phyloP scores from a whole-genome alignment of 1,140 invertebrate species.

The Cheumatopsyche charites region DNA sequence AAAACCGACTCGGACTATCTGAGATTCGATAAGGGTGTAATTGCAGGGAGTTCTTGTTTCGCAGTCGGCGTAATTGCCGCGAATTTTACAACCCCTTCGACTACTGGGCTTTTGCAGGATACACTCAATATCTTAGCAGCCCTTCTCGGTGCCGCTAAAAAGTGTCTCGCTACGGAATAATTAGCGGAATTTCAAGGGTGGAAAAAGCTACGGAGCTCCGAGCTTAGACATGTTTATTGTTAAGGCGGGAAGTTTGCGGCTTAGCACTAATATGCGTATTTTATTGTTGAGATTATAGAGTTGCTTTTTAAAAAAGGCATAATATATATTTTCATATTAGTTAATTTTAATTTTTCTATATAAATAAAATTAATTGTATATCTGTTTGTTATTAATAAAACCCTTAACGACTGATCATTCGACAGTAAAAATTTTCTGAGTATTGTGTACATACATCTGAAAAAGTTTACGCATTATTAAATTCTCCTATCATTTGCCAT shows the following conservation, averaged over 20 bases:
- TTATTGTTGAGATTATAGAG: background rate
- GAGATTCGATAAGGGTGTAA: constrained; percentile 26
- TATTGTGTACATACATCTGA: too few relatives aligned
- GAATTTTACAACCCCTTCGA: constrained; percentile 38
- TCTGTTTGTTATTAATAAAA: too few relatives aligned
- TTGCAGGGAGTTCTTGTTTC: background rate
- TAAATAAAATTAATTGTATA: too few relatives aligned
- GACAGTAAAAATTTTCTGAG: too few relatives aligned
- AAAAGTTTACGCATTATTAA: too few relatives aligned
- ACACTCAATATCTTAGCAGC: constrained; percentile 46
- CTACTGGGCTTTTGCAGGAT: constrained; percentile 31
- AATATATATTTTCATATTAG: too few relatives aligned
- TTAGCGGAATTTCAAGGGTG: constrained; percentile 34
- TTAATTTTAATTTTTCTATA: too few relatives aligned
- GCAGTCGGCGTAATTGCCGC: constrained; percentile 38
- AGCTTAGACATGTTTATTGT: background rate
- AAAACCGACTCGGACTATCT: constrained; percentile 11
- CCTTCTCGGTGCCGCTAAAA: too few relatives aligned
- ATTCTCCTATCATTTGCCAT: too few relatives aligned
- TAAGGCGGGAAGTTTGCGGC: background rate
- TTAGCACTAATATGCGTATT: background rate
- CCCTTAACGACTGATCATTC: too few relatives aligned
- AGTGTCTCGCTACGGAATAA: constrained; percentile 34
- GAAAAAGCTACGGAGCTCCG: background rate
- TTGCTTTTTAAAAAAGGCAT: background rate